Evolutionary conservation across 2,113 vertebrate species (phyloP), one percentile per base, ranked within the genome.

Genomic region (Poecile atricapillus): DNA sequence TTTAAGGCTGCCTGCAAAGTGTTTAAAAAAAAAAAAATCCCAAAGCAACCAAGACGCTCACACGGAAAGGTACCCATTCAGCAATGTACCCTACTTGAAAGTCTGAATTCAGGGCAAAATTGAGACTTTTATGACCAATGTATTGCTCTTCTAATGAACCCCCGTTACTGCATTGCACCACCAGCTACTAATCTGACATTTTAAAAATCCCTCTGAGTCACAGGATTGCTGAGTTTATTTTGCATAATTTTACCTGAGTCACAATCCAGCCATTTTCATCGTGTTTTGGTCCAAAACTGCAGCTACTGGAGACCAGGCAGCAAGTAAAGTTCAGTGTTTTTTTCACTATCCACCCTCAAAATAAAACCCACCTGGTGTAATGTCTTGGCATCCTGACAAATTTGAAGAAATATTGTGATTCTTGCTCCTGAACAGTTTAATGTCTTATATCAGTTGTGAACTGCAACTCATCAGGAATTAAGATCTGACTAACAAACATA

Each of bases 331-430:
- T 76, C 16, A 44, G 1, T 47, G 6, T 33, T 79, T 21, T 41
- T 70, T 58, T 53, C 37, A 31, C 11, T 8, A 70, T 6, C 5
- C 3, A 7, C 6, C 7, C 21, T 64, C 1, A 79, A 39, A 74
- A 49, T 13, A 47, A 35, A 4, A 41, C 1, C 8, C 15, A 15
- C 2, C 6, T 22, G 4, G 3, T 31, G 5, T 19, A 69, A 47
- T 11, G 6, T 43, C 62, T 70, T 39, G 9, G 3, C 58, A 11
- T 75, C 43, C 58, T 39, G 27, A 65, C 4, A 23, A 44, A 33
- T 30, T 23, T 83, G 33, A 39, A 33, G 8, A 83, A 80, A 35
- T 21, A 2, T 8, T 53, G 28, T 92, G 24, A 41, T 15, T 49
- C 11, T 5, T 8, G 8, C n/a, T 87, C 50, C 62, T 60, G 22